phyloP scores from a whole-genome alignment of 1,140 invertebrate genomes.

The Dinothrombium tinctorium region DNA sequence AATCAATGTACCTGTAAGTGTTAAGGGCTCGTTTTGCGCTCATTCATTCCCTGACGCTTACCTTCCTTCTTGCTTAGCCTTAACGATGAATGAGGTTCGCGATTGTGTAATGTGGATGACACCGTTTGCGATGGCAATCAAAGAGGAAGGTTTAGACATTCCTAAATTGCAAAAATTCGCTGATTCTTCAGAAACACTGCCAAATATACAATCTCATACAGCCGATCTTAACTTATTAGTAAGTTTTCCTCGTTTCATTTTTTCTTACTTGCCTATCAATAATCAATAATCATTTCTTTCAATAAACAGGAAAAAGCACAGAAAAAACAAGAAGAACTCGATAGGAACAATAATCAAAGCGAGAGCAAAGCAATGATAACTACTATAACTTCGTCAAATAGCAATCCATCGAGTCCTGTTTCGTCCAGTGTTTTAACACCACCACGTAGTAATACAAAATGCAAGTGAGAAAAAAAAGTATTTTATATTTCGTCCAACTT shows the following conservation, averaged over 20 bases:
- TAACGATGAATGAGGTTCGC: slow-evolving; percentile 3
- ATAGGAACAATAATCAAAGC: neutral
- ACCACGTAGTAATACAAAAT: too few relatives aligned
- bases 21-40: neutral
- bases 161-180: slow-evolving; percentile 31
- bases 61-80: neutral
- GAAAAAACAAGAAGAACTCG: slow-evolving; percentile 5
- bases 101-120: slow-evolving; percentile 15
- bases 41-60: neutral
- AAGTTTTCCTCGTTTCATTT: slow-evolving; percentile 21
- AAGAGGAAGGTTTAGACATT: slow-evolving; percentile 17
- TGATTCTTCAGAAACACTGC: slow-evolving; percentile 37
- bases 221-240: slow-evolving; percentile 55
- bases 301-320: slow-evolving; percentile 8
- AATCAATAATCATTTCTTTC: neutral
- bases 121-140: slow-evolving; percentile 16
- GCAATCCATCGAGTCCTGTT: too few relatives aligned
- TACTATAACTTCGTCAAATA: too few relatives aligned
- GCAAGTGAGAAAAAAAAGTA: too few relatives aligned
- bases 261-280: neutral
- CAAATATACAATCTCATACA: slow-evolving; percentile 65
- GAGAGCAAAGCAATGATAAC: neutral
- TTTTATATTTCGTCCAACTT: too few relatives aligned
- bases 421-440: too few relatives aligned
- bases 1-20: slow-evolving; percentile 13